Evolutionary conservation across 2,888 invertebrate species (phyloP).

Genomic region (Drosophila infuscata): DNA sequence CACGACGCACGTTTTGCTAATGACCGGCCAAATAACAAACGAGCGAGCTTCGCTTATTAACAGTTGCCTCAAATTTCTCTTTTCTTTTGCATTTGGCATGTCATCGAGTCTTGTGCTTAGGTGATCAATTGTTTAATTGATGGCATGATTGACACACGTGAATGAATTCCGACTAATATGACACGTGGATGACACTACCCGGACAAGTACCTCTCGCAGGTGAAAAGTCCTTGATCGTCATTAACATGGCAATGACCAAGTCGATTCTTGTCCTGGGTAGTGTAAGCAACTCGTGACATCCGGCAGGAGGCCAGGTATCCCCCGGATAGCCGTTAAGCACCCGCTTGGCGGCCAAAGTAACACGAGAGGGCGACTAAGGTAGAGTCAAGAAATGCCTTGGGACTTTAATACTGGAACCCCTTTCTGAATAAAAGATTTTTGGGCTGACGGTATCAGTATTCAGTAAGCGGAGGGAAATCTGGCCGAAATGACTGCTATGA

Average conservation of each 20-base stretch:
- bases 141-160: conserved; percentile 16
- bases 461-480: not conserved
- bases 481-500: not conserved
- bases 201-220: not conserved
- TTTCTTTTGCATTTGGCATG: conserved; percentile 35
- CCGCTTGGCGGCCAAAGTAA: not conserved
- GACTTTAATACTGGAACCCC: not conserved
- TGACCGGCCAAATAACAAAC: conserved; percentile 16
- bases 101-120: conserved; percentile 23
- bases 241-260: not conserved
- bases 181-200: not conserved
- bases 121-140: conserved; percentile 27
- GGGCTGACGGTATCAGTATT: not conserved
- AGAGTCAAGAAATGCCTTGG: not conserved
- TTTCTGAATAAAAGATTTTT: not conserved
- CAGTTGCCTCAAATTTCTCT: conserved; percentile 44
- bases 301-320: not conserved
- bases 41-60: conserved; percentile 50
- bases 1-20: conserved; percentile 48
- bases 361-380: not conserved
- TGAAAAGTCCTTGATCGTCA: not conserved
- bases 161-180: not conserved
- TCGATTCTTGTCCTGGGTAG: not conserved
- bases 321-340: not conserved
- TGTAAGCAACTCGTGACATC: not conserved